phyloP scores from a whole-genome alignment of 2,113 vertebrate species.

The Oreochromis spilurus region DNA sequence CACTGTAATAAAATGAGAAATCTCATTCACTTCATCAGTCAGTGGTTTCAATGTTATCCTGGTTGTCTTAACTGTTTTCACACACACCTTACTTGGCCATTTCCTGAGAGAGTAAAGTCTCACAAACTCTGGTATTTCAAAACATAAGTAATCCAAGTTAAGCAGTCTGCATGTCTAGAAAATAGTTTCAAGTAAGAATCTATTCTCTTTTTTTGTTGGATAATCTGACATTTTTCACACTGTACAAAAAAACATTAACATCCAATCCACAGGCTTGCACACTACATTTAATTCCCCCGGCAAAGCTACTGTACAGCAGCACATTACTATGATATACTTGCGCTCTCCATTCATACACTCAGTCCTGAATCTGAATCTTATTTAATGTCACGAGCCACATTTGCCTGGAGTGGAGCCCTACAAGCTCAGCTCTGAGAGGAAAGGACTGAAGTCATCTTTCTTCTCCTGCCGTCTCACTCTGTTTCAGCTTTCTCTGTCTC shows the following conservation, averaged over 20 bases:
- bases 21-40: background rate
- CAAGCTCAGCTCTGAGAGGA: conserved; percentile 22
- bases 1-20: background rate
- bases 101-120: background rate
- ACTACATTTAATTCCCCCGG: background rate
- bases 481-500: background rate
- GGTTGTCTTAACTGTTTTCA: background rate
- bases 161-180: background rate
- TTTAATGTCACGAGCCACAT: conserved; percentile 50
- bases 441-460: conserved; percentile 45
- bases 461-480: conserved; percentile 3
- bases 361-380: conserved; percentile 39
- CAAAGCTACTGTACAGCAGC: conserved; percentile 18
- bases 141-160: background rate
- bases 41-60: background rate
- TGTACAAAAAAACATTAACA: background rate
- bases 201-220: background rate
- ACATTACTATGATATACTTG: conserved; percentile 42
- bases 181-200: background rate
- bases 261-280: background rate
- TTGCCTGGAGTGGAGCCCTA: conserved; percentile 38
- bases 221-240: background rate
- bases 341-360: conserved; percentile 40
- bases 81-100: background rate
- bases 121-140: background rate